Conservation (phyloP, 2,797 vertebrate genomes). For the Thaleichthys pacificus region DNA sequence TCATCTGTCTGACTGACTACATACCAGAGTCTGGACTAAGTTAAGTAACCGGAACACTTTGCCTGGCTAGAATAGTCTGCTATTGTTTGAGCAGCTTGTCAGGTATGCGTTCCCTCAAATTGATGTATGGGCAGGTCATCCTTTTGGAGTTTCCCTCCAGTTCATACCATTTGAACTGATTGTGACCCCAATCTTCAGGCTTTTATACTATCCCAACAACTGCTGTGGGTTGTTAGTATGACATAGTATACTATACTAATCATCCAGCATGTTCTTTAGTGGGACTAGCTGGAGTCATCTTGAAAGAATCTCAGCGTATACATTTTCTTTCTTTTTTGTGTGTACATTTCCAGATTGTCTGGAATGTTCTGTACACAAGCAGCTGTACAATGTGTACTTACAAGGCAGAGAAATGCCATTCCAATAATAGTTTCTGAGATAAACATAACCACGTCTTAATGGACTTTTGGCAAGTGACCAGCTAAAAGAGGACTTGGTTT, state of each 20-base stretch:
- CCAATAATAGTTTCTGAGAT: conserved; percentile 9
- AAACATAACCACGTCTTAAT: conserved; percentile 12
- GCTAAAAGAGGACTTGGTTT: background rate
- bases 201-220: background rate
- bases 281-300: background rate
- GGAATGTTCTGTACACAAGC: background rate
- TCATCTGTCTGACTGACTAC: background rate
- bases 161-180: background rate
- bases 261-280: background rate
- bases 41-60: background rate
- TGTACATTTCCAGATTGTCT: background rate
- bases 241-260: background rate
- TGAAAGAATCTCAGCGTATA: background rate
- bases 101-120: background rate
- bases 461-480: conserved; percentile 1
- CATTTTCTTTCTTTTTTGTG: background rate
- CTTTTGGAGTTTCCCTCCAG: background rate
- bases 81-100: conserved; percentile 1
- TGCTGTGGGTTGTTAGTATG: background rate
- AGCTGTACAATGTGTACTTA: background rate
- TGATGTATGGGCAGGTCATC: background rate
- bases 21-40: background rate
- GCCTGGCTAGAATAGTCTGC: background rate
- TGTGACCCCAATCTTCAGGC: background rate
- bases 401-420: conserved; percentile 9